Evolutionary conservation across 2,797 vertebrate species (phyloP).

Genomic region (Nasua narica): DNA sequence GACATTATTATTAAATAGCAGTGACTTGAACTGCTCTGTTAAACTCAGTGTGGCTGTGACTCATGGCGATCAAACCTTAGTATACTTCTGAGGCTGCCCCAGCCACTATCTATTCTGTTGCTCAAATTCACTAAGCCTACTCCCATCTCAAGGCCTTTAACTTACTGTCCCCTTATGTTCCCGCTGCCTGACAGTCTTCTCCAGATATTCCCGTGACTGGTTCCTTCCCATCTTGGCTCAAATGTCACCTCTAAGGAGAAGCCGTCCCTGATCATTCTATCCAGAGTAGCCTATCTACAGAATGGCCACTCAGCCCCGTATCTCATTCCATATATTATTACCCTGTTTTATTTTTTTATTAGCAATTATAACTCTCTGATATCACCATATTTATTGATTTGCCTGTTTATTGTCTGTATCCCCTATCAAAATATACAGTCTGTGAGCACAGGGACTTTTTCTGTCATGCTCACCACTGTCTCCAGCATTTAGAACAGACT

Average conservation of each 20-base stretch:
- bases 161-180: neutral
- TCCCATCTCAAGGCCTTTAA: neutral
- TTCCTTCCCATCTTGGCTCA: neutral
- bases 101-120: neutral
- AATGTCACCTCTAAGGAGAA: neutral
- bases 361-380: neutral
- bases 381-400: neutral
- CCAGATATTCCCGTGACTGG: neutral
- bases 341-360: neutral
- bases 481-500: conserved; percentile 13
- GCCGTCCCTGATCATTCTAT: neutral
- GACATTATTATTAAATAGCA: neutral
- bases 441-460: neutral
- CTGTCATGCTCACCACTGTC: neutral
- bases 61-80: neutral
- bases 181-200: neutral
- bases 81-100: neutral
- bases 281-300: neutral
- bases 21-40: neutral
- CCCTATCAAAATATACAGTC: neutral
- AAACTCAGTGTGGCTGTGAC: neutral
- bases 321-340: neutral
- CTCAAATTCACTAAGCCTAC: neutral
- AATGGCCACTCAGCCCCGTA: neutral
- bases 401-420: neutral